These are phyloP conservation scores for Cryptus viduatorius DNA, from an alignment of 2,888 invertebrate species.

Conservation along the genomic window DNA sequence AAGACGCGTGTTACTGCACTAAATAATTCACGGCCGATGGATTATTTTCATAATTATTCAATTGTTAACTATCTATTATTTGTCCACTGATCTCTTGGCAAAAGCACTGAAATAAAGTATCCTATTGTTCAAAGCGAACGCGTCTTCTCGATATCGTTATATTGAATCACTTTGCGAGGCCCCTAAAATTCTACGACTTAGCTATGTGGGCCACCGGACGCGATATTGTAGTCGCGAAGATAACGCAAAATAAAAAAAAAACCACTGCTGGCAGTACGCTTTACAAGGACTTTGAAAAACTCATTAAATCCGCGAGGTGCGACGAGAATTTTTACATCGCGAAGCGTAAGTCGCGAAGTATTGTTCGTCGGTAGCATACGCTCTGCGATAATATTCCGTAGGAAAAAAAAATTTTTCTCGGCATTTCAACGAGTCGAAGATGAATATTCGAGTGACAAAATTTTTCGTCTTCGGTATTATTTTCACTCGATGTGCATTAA, in stretches of 20 bases:
- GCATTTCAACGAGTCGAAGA: background rate
- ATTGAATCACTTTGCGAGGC: conserved; percentile 5
- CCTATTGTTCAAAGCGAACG: background rate
- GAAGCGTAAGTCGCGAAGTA: background rate
- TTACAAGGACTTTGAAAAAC: conserved; percentile 42
- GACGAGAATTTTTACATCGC: background rate
- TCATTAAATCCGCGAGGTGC: conserved; percentile 25
- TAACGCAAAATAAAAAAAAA: conserved; percentile 41
- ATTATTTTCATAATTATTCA: conserved; percentile 56
- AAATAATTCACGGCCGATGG: conserved; percentile 71
- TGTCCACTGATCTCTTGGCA: conserved; percentile 12
- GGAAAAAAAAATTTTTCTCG: background rate
- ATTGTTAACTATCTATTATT: background rate
- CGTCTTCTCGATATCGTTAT: background rate
- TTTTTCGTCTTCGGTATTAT: conserved; percentile 17
- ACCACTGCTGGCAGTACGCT: conserved; percentile 11
- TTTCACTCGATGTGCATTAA: background rate
- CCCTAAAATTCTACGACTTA: conserved; percentile 37
- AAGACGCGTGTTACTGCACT: conserved; percentile 87
- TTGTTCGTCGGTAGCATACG: background rate
- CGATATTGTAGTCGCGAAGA: conserved; percentile 23
- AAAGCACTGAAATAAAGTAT: conserved; percentile 1
- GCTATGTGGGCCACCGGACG: conserved; percentile 54
- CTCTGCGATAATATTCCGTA: background rate
- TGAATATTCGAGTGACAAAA: conserved; percentile 10